Base-by-base conservation (phyloP, 1,140 invertebrate genomes). In the Galleria mellonella region DNA sequence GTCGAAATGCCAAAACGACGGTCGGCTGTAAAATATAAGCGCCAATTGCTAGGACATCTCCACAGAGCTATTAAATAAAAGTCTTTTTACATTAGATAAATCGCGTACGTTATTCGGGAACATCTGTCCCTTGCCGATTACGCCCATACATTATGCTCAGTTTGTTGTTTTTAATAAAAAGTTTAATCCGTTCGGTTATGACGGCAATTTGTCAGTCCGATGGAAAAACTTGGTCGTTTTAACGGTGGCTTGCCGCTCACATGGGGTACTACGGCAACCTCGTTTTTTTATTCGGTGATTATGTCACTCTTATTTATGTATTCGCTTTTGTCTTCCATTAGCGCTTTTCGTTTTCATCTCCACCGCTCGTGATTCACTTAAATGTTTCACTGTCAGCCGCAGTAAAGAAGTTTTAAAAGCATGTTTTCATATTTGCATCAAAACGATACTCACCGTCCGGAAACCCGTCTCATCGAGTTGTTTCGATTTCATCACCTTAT, bases 161-260 rank as follows among this genome's bases (percentile, higher is more conserved):
- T 83, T 83, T 83, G 79, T 83, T 83, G 79, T 83, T 83, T 81
- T 83, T 83, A 83, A 83, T 83, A 83, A 83, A 83, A 81, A 83
- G 76, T 83, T 83, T 83, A 83, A 83, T 83, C 74, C 79, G 76
- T 83, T 83, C 73, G 63, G 74, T 83, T 83, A 83, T 83, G 79
- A 73, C 63, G 65, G 76, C 76, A 78, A 83, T 83, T 83, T 83
- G 75, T 83, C 79, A 77, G 79, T 45, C 46, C 69, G 69, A 83
- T 83, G 76, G 78, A 81, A 81, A 81, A 83, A 83, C 72, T 83
- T 83, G 74, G 57, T 71, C 78, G 74, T 76, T 81, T 23, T 78
- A 83, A 66, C 61, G 57, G 68, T 66, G 58, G 63, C 68, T 66
- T 60, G 44, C 57, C 49, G 53, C 47, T 69, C 56, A 59, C 55